Percentiles rank a stretch among this genome's conserved stretches.
These are phyloP conservation scores for Siphlonurus alternatus DNA, from an alignment of 2,888 invertebrate species.

Conservation along the genomic window DNA sequence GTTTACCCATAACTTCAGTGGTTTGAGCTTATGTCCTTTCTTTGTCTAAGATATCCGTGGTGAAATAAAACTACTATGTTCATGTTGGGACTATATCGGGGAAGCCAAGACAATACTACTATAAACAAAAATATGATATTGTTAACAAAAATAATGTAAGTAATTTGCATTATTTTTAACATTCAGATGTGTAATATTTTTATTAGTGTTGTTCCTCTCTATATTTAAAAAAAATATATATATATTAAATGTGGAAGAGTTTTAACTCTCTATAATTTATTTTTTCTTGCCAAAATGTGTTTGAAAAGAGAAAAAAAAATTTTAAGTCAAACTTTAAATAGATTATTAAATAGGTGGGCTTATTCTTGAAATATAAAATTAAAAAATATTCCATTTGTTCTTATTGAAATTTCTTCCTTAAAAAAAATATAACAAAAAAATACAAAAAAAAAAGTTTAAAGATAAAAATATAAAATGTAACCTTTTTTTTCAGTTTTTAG, in stretches of 20 bases:
- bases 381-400: too few species aligned
- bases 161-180: conserved; percentile 14
- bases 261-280: not conserved
- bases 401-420: too few species aligned
- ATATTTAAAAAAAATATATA: not conserved
- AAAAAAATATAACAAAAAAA: too few species aligned
- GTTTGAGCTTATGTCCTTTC: too few species aligned
- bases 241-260: not conserved
- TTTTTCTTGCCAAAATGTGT: not conserved
- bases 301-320: not conserved
- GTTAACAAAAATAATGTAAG: conserved; percentile 1
- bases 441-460: too few species aligned
- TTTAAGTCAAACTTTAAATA: not conserved
- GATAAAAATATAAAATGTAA: too few species aligned
- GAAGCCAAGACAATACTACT: conserved; percentile 15
- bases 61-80: too few species aligned
- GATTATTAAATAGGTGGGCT: not conserved
- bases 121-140: conserved; percentile 13
- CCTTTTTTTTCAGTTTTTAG: too few species aligned
- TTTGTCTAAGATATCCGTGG: too few species aligned
- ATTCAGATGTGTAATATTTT: conserved; percentile 14
- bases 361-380: not conserved
- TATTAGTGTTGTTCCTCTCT: conserved; percentile 13
- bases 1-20: too few species aligned
- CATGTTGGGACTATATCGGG: conserved; percentile 15